Evolutionary conservation across 2,888 invertebrate species (phyloP).

Genomic region (Lasiommata megera): DNA sequence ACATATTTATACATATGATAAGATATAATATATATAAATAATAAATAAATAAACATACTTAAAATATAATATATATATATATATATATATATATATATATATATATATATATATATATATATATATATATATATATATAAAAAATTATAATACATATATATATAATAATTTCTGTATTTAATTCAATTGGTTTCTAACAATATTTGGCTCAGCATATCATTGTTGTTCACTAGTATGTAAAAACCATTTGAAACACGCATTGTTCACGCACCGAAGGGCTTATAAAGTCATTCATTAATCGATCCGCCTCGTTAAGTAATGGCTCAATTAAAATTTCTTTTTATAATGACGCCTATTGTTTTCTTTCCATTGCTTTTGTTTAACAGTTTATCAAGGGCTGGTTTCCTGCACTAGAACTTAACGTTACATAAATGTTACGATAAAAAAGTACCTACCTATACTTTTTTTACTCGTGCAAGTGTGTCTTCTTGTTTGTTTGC

Average conservation of each 20-base stretch:
- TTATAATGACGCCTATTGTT: conserved; percentile 20
- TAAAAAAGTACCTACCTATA: no score
- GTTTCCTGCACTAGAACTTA: not conserved
- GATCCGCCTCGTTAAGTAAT: conserved; percentile 23
- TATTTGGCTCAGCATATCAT: no score
- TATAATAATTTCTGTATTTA: no score
- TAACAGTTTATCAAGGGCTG: not conserved
- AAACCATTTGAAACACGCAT: conserved; percentile 36
- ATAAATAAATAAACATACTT: not conserved
- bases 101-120: no score
- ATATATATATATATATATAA: not conserved
- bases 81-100: no score
- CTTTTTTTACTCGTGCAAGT: no score
- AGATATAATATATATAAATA: not conserved
- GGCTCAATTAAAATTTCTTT: conserved; percentile 22
- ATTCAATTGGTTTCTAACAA: no score
- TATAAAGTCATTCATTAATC: conserved; percentile 28
- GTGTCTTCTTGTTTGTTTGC: no score
- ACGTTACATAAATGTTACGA: no score
- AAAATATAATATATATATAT: no score
- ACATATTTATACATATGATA: no score
- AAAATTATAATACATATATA: no score
- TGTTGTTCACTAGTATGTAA: conserved; percentile 1
- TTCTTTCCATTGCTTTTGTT: conserved; percentile 4
- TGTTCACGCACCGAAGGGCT: conserved; percentile 28